A percentile compares a stretch with the other conserved stretches of the same genome.
Evolutionary conservation across 2,888 invertebrate genomes (phyloP).

Genomic region (Acanthosepion pharaonis): DNA sequence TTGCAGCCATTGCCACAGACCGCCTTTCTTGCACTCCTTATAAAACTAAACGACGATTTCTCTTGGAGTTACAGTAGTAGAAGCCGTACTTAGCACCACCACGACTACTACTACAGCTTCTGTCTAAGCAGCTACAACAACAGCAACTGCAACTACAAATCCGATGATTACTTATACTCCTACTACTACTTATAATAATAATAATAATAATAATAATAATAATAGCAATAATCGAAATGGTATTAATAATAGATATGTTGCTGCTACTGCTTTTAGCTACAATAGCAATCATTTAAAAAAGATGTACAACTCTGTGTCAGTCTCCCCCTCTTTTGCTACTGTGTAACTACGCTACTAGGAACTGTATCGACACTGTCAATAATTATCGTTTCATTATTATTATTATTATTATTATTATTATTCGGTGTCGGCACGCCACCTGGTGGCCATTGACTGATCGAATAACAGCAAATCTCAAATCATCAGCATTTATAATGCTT

Average conservation of each 20-base stretch:
- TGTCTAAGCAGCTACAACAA: background rate
- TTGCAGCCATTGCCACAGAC: background rate
- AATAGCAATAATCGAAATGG: background rate
- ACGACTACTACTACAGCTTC: background rate
- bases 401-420: too few species aligned
- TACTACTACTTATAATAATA: background rate
- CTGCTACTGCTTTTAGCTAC: background rate
- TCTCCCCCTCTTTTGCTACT: too few species aligned
- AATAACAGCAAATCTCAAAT: too few species aligned
- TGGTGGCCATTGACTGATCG: too few species aligned
- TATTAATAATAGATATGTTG: background rate
- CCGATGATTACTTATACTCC: background rate
- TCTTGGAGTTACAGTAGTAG: background rate
- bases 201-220: background rate
- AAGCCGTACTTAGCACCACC: background rate
- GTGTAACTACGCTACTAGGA: too few species aligned
- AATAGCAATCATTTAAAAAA: background rate
- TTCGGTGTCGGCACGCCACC: too few species aligned
- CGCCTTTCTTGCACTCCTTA: background rate
- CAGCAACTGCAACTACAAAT: background rate
- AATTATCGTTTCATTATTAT: too few species aligned
- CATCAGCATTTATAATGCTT: too few species aligned
- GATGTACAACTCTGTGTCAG: too few species aligned
- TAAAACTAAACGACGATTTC: background rate
- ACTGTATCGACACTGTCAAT: too few species aligned